Evolutionary conservation across 1,140 invertebrate species (phyloP), one percentile per base, ranked within the genome.

Genomic region (Ephestia elutella): DNA sequence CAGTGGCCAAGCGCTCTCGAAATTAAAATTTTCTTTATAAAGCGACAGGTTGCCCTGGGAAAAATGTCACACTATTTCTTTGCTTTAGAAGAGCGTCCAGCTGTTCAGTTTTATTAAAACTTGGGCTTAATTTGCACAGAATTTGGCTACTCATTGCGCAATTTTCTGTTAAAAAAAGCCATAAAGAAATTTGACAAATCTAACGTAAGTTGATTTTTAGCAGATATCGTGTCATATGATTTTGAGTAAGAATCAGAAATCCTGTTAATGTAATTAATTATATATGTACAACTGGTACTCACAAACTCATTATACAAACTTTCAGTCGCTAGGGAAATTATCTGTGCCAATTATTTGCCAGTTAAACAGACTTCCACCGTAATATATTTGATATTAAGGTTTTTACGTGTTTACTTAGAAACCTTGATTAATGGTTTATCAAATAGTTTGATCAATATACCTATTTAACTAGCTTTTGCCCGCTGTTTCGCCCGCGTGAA

Each of bases 1-100:
- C 38, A 15, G 38, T n/a, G 38, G 13, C 2, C 13, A 13, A 17
- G 38, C 38, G 5, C 38, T 44, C n/a, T 44, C 5, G 13, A 44
- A 44, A 44, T 44, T 44, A 44, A 44, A 44, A 44, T 44, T 44
- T 44, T 44, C 38, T 17, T 44, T 44, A 44, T n/a, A 44, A 44
- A 10, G 15, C 38, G 38, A n/a, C 38, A 15, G 38, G 13, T 44
- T 44, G 38, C 38, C n/a, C 7, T 15, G 38, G 21, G 13, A 9
- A 44, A 15, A 44, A 44, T 44, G 5, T 44, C 2, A 17, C 13
- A 17, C 13, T 15, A 15, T 44, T n/a, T 44, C 10, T 44, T 17
- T 11, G 32, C 0, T 10, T n/a, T 13, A 3, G 38, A 2, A 2
- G 10, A 44, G 13, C 15, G 38, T 10, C 15, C 15, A 17, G 13